These are phyloP conservation scores for Cossypha caffra DNA, from an alignment of 2,797 vertebrate species.

Conservation along the genomic window DNA sequence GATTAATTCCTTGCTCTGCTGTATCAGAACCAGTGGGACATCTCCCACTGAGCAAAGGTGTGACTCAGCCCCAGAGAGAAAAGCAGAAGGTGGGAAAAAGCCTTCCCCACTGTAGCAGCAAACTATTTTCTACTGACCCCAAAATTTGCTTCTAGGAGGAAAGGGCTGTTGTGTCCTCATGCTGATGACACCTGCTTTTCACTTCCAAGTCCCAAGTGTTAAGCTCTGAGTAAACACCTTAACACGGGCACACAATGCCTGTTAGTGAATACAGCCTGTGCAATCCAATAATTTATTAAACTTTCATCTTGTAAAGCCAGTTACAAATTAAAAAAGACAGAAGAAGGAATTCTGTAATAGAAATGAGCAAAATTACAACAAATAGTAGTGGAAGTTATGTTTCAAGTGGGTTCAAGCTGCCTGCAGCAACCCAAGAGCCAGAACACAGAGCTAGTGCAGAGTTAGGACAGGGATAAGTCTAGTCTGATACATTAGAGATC, in stretches of 20 bases:
- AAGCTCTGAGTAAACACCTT: not conserved
- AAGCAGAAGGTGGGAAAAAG: not conserved
- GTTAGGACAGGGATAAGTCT: conserved; percentile 12
- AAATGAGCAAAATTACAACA: conserved; percentile 80
- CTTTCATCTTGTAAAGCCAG: conserved; percentile 90
- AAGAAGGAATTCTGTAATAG: conserved; percentile 70
- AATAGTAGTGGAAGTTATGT: conserved; percentile 64
- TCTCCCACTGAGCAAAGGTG: not conserved
- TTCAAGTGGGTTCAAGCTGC: conserved; percentile 85
- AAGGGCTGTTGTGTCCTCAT: not conserved
- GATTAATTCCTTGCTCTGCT: not conserved
- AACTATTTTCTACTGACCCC: fast-evolving
- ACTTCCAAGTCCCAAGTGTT: fast-evolving
- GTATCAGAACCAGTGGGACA: not conserved
- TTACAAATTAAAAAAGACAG: conserved; percentile 86
- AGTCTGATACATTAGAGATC: not conserved
- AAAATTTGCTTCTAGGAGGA: not conserved
- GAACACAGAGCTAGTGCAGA: conserved; percentile 73
- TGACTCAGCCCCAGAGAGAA: not conserved
- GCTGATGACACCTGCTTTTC: fast-evolving
- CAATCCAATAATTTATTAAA: conserved; percentile 95
- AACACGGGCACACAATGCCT: not conserved
- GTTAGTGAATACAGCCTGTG: conserved; percentile 20
- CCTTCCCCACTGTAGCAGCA: not conserved
- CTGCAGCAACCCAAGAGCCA: conserved; percentile 84